These are phyloP conservation scores for Smittia sp. DNA, from an alignment of 2,888 invertebrate genomes.

Conservation along the genomic window DNA sequence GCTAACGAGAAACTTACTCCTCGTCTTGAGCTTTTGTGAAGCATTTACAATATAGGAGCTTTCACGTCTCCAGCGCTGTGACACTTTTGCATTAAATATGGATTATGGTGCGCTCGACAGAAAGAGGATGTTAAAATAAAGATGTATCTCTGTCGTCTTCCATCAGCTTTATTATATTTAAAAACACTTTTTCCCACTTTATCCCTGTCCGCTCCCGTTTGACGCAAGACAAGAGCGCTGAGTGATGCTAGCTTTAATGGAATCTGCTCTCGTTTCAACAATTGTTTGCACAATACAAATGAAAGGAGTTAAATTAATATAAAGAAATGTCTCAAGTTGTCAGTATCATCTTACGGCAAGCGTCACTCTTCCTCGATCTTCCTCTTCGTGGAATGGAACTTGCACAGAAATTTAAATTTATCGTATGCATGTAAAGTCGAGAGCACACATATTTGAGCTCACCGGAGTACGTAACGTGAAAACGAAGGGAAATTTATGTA, in stretches of 20 bases:
- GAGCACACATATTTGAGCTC: neutral
- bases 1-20: neutral
- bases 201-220: neutral
- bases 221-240: neutral
- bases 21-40: neutral
- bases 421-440: neutral
- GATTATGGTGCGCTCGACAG: neutral
- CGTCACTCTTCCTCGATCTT: neutral
- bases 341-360: neutral
- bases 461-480: too few relatives aligned
- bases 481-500: constrained; percentile 15
- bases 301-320: neutral
- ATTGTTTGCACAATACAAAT: neutral
- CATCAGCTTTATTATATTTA: neutral
- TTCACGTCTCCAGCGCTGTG: neutral
- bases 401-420: neutral
- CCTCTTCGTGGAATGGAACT: neutral
- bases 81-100: neutral
- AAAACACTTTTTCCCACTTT: neutral
- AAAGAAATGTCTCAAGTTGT: constrained; percentile 7
- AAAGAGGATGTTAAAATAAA: neutral
- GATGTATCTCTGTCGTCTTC: neutral
- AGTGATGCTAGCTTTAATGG: neutral
- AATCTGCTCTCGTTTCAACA: constrained; percentile 4
- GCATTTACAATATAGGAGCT: neutral